Base-by-base conservation (phyloP, 23 tunicate species). In the Pegea sp. region DNA sequence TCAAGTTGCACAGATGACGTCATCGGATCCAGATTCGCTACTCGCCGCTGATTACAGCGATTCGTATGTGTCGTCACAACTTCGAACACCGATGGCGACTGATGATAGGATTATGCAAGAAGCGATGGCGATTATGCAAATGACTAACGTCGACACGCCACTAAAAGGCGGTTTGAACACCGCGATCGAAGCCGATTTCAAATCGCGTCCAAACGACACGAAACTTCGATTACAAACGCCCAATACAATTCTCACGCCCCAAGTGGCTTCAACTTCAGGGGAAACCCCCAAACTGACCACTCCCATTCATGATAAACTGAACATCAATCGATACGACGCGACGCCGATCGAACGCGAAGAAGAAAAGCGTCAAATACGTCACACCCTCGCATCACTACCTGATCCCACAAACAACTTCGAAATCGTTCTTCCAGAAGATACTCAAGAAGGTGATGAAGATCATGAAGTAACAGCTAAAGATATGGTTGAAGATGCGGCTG, bases 131-230 rank as follows among this genome's bases (percentile, higher is more conserved):
- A 72, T 91, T 2, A 84, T 79, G 74, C 88, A 87, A 3, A 66
- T 91, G 24, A 68, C 91, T 44, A 72, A 91, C 33, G 91, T 84
- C 4, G 93, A 91, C 61, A 79, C 92, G 1, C 93, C 93, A 33
- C 58, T 91, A 3, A 79, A 79, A 58, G 99, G 93, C 30, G 99
- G 93, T 22, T 59, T 67, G 0, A 91, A 91, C 56, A 78, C 93
- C 4, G 76, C 90, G 13, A 73, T 91, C 24, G 86, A 78, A 22
- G 79, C 76, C 13, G 99, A 91, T 46, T 91, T 91, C 56, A 38
- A 16, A 11, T 11, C 13, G 46, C 46, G 46, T 16, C 11, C 11
- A 38, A 8, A 11, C 11, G 16, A 38, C 11, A 16, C 11, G 16
- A 11, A 38, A 16, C 46, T 38, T 38, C 13, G 16, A 16, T 38